Evolutionary conservation across 2,113 vertebrate genomes (phyloP), one percentile per base, ranked within the genome.

Genomic region (Hippocampus guttulatus): DNA sequence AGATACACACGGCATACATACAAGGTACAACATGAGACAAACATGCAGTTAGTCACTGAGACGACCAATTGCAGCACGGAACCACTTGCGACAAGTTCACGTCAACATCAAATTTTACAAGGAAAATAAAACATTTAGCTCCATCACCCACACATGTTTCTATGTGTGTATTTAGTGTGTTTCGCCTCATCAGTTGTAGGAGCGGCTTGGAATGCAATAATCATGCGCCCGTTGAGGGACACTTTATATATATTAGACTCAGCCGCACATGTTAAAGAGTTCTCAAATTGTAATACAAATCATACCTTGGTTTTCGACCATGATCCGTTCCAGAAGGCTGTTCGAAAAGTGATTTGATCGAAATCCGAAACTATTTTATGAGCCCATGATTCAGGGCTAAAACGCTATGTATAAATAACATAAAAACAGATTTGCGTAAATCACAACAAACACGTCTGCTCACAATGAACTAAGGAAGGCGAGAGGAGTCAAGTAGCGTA

Each of bases 21-120:
- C 67, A 66, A 67, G 70, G 72, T 51, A 25, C 64, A 45, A 73
- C 67, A 67, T 61, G 2, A 40, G 70, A 84, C 73, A 73, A 63
- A 80, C 77, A 85, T 82, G 80, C 83, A 83, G 65, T 65, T 45
- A 65, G 11, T 60, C 67, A 54, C 66, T 60, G 47, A 77, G 64
- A 77, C 69, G 71, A 52, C 54, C 76, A 67, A 45, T 66, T 40
- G 14, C 60, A 64, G 61, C 76, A 74, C 68, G 60, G 54, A 69
- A 54, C 45, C 57, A 20, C 67, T 61, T 52, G 41, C 54, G 43
- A 60, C 71, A 49, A 60, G 72, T 62, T 54, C 27, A 64, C 64
- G 63, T 47, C 27, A 64, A 66, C 47, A 76, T 54, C 51, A 68
- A 74, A 69, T 63, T 62, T 15, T 70, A 67, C 65, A 71, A 70